These are phyloP conservation scores for Lasaia peninsularis DNA, from an alignment of 1,140 invertebrate genomes.

Conservation along the genomic window DNA sequence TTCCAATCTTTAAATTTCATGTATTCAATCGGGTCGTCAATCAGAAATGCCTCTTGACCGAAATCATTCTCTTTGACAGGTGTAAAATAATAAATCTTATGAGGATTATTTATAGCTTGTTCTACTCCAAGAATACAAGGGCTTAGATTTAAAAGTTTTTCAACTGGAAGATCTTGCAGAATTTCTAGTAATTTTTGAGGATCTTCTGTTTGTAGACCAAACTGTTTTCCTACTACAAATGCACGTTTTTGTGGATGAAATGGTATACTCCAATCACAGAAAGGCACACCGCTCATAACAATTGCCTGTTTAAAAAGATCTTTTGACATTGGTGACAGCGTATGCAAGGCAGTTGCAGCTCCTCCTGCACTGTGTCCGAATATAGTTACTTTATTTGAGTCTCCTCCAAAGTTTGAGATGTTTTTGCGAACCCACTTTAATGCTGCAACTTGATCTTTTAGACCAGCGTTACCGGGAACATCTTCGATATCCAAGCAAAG, in stretches of 20 bases:
- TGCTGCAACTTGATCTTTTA: slow-evolving; percentile 81
- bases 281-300: slow-evolving; percentile 18
- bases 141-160: slow-evolving; percentile 49
- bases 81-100: slow-evolving; percentile 45
- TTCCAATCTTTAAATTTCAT: slow-evolving; percentile 58
- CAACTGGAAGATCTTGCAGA: slow-evolving; percentile 59
- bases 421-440: slow-evolving; percentile 64
- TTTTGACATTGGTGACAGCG: slow-evolving; percentile 65
- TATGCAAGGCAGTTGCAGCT: slow-evolving; percentile 60
- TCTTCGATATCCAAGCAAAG: too few relatives aligned
- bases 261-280: slow-evolving; percentile 16
- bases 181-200: slow-evolving; percentile 59
- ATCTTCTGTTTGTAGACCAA: slow-evolving; percentile 41
- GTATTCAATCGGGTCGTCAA: slow-evolving; percentile 38
- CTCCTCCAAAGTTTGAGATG: slow-evolving; percentile 57
- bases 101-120: slow-evolving; percentile 35
- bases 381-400: slow-evolving; percentile 72
- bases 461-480: slow-evolving; percentile 75
- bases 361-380: slow-evolving; percentile 79
- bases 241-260: slow-evolving; percentile 3
- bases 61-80: slow-evolving; percentile 67
- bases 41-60: slow-evolving; percentile 53
- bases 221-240: slow-evolving; percentile 33
- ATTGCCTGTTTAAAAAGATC: slow-evolving; percentile 38
- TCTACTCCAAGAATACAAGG: slow-evolving; percentile 29